Conservation (phyloP, 2,888 invertebrate genomes). For the Yponomeuta malinellus region DNA sequence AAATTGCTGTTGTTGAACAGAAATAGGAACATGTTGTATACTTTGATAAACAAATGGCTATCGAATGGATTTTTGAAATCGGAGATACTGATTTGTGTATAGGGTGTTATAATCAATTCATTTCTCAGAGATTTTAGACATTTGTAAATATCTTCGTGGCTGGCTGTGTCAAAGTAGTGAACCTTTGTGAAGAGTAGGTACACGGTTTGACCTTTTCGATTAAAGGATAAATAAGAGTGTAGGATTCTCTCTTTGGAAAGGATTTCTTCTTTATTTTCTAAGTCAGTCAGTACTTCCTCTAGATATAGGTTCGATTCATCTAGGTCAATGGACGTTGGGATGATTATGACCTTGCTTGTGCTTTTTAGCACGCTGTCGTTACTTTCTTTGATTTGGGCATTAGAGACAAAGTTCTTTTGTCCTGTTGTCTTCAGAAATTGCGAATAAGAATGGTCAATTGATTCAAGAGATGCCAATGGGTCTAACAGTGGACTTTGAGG, state of each 20-base stretch:
- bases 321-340: not conserved
- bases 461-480: too few species aligned
- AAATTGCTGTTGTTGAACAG: not conserved
- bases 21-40: not conserved
- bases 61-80: slow-evolving; percentile 1
- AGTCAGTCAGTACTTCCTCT: not conserved
- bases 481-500: too few species aligned
- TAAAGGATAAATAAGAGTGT: not conserved
- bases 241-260: not conserved
- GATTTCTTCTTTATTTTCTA: not conserved
- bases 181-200: not conserved
- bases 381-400: not conserved
- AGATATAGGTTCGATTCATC: not conserved
- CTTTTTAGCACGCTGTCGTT: not conserved
- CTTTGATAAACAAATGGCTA: not conserved
- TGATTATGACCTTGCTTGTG: not conserved
- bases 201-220: not conserved
- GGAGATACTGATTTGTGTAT: not conserved
- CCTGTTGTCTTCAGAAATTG: not conserved
- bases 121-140: not conserved
- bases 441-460: not conserved
- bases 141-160: not conserved
- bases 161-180: not conserved
- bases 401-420: not conserved
- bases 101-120: not conserved